These are phyloP conservation scores for Microchrysa polita DNA, from an alignment of 2,888 invertebrate genomes.

Conservation along the genomic window DNA sequence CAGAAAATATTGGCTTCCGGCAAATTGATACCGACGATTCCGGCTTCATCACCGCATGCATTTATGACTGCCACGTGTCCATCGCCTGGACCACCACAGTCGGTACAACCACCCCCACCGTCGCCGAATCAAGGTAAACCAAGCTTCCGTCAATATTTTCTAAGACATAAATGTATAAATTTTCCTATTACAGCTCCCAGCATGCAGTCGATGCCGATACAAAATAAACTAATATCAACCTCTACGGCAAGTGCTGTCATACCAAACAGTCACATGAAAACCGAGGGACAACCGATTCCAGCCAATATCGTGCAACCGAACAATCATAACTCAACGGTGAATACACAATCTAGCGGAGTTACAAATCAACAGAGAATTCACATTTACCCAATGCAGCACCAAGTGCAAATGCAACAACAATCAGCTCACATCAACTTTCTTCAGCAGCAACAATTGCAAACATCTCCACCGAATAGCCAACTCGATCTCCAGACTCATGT, in stretches of 20 bases:
- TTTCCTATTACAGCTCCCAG: neutral
- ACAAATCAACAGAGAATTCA: constrained; percentile 57
- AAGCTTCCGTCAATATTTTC: constrained; percentile 21
- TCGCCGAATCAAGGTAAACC: constrained; percentile 46
- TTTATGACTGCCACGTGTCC: constrained; percentile 49
- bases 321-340: constrained; percentile 58
- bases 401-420: constrained; percentile 51
- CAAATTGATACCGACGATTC: constrained; percentile 72
- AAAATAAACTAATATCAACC: constrained; percentile 26
- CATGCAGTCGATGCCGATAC: constrained; percentile 17
- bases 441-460: constrained; percentile 52
- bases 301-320: constrained; percentile 63
- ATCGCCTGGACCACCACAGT: constrained; percentile 51
- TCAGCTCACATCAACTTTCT: constrained; percentile 30
- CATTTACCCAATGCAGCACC: constrained; percentile 61
- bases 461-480: constrained; percentile 49
- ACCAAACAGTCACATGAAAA: constrained; percentile 47
- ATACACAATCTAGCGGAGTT: constrained; percentile 42
- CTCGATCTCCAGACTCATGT: constrained; percentile 45
- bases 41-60: constrained; percentile 56
- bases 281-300: constrained; percentile 55
- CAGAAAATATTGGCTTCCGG: constrained; percentile 77
- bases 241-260: constrained; percentile 40
- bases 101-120: constrained; percentile 44
- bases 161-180: neutral